Conservation (phyloP, 2,888 invertebrate species). For the Cremastinae sp. region DNA sequence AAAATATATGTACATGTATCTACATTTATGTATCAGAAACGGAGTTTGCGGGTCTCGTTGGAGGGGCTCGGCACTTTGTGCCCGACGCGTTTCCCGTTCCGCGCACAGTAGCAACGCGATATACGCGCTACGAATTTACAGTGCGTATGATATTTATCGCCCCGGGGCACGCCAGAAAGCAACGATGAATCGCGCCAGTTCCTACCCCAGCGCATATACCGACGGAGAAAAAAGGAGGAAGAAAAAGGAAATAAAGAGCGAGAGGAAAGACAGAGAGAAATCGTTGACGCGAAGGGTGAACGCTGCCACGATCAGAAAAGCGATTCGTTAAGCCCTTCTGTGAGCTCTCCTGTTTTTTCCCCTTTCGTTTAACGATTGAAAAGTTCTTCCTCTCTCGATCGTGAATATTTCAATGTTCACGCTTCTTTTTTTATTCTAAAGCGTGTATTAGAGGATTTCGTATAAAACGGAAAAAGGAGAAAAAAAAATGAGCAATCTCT, state of each 20-base stretch:
- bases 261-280: too few relatives aligned
- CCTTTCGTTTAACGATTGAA: slow-evolving; percentile 40
- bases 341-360: slow-evolving; percentile 36
- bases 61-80: too few relatives aligned
- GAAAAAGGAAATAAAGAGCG: too few relatives aligned
- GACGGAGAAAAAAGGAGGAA: slow-evolving; percentile 14
- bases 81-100: slow-evolving; percentile 8
- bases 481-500: too few relatives aligned
- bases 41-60: too few relatives aligned
- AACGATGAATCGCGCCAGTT: slow-evolving; percentile 59
- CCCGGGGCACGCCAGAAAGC: slow-evolving; percentile 62
- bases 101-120: slow-evolving; percentile 14
- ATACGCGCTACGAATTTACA: slow-evolving; percentile 34
- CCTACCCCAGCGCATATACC: slow-evolving; percentile 53
- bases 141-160: slow-evolving; percentile 68
- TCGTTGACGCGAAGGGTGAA: slow-evolving; percentile 46
- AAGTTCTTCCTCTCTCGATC: slow-evolving; percentile 35
- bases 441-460: not conserved
- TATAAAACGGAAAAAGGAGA: too few relatives aligned
- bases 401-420: not conserved
- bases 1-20: slow-evolving; percentile 60
- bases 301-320: slow-evolving; percentile 51
- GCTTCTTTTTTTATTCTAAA: too few relatives aligned
- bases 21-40: slow-evolving; percentile 1
- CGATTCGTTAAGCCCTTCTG: slow-evolving; percentile 61